Percentiles rank a stretch among this genome's conserved stretches.
These are phyloP conservation scores for Melanotaenia pygmaea DNA, from an alignment of 2,797 vertebrate species.

Conservation along the genomic window DNA sequence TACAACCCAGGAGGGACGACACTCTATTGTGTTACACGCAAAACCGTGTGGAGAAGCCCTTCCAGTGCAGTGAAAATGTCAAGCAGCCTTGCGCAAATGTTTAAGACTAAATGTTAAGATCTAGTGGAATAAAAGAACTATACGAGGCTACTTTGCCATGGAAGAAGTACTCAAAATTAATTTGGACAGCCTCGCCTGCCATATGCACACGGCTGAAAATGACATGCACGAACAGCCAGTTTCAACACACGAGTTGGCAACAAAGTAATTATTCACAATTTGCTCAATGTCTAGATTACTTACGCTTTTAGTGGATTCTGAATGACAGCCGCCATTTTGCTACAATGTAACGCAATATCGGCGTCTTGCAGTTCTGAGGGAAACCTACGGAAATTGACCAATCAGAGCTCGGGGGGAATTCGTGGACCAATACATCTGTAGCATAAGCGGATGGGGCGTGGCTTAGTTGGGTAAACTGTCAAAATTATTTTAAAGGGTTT, in stretches of 20 bases:
- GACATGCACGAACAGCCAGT: conserved; percentile 42
- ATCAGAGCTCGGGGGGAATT: conserved; percentile 83
- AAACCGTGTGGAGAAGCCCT: conserved; percentile 41
- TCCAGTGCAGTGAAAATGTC: conserved; percentile 41
- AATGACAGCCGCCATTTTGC: conserved; percentile 99
- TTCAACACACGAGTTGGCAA: conserved; percentile 57
- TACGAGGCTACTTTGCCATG: conserved; percentile 79
- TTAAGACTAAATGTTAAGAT: conserved; percentile 54
- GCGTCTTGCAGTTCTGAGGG: conserved; percentile 97
- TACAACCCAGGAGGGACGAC: conserved; percentile 67
- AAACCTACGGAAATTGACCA: conserved; percentile 89
- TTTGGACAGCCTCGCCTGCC: conserved; percentile 70
- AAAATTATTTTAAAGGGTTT: conserved; percentile 96
- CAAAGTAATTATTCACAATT: conserved; percentile 64
- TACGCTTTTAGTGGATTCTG: conserved; percentile 99
- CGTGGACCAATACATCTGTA: conserved; percentile 82
- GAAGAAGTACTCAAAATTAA: conserved; percentile 79
- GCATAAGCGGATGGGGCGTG: conserved; percentile 80
- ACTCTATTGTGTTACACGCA: conserved; percentile 44
- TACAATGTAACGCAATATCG: conserved; percentile 99
- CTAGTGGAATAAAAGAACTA: conserved; percentile 73
- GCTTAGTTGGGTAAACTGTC: conserved; percentile 91
- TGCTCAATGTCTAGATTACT: conserved; percentile 87
- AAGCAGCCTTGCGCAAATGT: conserved; percentile 46
- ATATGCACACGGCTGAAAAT: conserved; percentile 55